A percentile compares a stretch with the other conserved stretches of the same genome.
phyloP scores from a whole-genome alignment of 2,797 vertebrate genomes.

The Crenichthys baileyi region DNA sequence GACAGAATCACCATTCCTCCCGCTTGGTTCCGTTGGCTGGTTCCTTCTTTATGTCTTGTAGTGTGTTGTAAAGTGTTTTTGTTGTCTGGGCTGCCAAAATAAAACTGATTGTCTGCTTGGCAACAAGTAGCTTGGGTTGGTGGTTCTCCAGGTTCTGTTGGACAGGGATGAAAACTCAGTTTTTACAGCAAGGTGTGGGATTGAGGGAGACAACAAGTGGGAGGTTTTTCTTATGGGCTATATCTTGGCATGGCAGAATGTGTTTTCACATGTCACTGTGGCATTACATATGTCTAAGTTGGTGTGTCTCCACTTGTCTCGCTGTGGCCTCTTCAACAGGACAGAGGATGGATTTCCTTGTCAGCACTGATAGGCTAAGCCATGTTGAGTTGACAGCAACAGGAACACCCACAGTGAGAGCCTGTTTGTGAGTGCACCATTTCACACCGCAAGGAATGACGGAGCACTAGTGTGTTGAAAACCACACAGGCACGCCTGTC shows the following conservation, averaged over 20 bases:
- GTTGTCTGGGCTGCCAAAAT: background rate
- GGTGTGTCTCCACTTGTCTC: constrained; percentile 12
- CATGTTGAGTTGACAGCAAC: constrained; percentile 53
- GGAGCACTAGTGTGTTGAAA: constrained; percentile 47
- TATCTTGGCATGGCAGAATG: background rate
- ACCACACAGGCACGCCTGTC: constrained; percentile 35
- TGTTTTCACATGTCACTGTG: constrained; percentile 9
- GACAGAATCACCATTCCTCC: too few relatives aligned
- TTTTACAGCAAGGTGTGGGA: constrained; percentile 21
- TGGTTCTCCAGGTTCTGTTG: constrained; percentile 21
- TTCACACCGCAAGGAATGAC: constrained; percentile 45
- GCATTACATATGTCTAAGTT: constrained; percentile 16
- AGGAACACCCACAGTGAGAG: constrained; percentile 16
- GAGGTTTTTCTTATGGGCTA: background rate
- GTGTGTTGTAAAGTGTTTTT: background rate
- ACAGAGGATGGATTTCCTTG: constrained; percentile 58
- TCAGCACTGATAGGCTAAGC: constrained; percentile 54
- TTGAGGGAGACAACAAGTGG: constrained; percentile 7
- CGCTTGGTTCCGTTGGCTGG: background rate
- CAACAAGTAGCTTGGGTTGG: constrained; percentile 4
- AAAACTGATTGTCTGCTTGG: constrained; percentile 14
- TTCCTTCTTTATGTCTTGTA: background rate
- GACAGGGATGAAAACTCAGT: constrained; percentile 31
- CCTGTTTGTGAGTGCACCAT: constrained; percentile 20
- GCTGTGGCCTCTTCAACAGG: constrained; percentile 30